Conservation (phyloP, 2,888 invertebrate species). For the Cynaeus angustus region DNA sequence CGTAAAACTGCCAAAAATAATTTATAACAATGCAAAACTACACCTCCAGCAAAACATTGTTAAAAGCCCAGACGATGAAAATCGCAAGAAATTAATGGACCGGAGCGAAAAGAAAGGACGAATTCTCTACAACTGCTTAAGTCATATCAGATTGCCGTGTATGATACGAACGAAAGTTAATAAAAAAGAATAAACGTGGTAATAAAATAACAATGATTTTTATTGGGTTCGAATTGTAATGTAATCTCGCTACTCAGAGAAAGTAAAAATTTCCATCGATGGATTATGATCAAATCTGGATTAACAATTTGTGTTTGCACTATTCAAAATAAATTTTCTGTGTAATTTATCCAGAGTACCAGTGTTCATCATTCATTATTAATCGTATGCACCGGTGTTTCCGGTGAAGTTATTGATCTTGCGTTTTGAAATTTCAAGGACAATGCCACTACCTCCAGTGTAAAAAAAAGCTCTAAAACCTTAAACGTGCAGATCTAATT, state of each 20-base stretch:
- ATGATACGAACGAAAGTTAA: conserved; percentile 2
- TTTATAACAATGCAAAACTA: conserved; percentile 5
- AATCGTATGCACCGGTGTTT: not conserved
- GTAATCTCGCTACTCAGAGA: too few species aligned
- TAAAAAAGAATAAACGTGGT: not conserved
- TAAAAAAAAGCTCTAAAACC: too few species aligned
- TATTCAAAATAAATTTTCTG: too few species aligned
- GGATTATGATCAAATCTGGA: too few species aligned
- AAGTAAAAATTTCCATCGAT: too few species aligned
- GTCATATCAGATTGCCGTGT: conserved; percentile 12
- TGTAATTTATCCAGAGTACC: not conserved
- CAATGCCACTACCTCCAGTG: not conserved
- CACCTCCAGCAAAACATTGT: conserved; percentile 10
- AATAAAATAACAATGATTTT: not conserved
- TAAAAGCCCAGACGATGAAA: conserved; percentile 19
- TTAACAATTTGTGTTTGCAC: too few species aligned
- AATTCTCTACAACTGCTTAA: conserved; percentile 11
- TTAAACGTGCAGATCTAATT: conserved; percentile 7
- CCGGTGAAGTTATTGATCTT: conserved; percentile 2
- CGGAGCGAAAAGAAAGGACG: conserved; percentile 23
- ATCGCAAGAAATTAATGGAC: conserved; percentile 22
- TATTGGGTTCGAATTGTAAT: not conserved
- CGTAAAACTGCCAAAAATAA: conserved; percentile 15
- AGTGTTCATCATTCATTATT: not conserved
- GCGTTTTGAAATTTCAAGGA: not conserved